A percentile compares a stretch with the other conserved stretches of the same genome.
Conservation (phyloP, 2,888 invertebrate genomes). For the Spicauda simplicius region DNA sequence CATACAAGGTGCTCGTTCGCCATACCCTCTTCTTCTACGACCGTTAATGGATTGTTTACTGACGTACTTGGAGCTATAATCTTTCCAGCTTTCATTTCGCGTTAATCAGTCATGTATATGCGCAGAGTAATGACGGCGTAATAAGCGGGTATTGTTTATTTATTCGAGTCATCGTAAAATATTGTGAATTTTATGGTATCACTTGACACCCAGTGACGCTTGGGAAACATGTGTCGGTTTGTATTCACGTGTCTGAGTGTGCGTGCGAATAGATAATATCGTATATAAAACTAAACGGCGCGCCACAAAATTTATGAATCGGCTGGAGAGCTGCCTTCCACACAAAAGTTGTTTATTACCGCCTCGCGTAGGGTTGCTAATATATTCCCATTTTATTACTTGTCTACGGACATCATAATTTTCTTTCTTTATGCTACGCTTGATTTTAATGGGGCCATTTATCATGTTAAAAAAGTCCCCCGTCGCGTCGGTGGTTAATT, state of each 20-base stretch:
- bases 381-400: constrained; percentile 70
- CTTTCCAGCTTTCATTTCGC: constrained; percentile 50
- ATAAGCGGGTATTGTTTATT: constrained; percentile 39
- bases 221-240: constrained; percentile 46
- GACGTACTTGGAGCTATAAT: constrained; percentile 55
- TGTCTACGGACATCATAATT: constrained; percentile 71
- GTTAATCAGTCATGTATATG: constrained; percentile 55
- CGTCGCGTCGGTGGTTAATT: constrained; percentile 65
- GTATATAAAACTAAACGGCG: constrained; percentile 79
- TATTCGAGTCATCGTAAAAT: constrained; percentile 40
- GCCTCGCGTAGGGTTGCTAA: constrained; percentile 71
- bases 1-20: constrained; percentile 65
- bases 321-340: constrained; percentile 77
- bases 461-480: constrained; percentile 69
- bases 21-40: constrained; percentile 63
- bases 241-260: constrained; percentile 48
- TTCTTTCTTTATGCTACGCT: constrained; percentile 68
- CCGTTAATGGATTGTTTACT: constrained; percentile 75
- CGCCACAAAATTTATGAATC: constrained; percentile 81
- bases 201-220: constrained; percentile 45
- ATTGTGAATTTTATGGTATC: constrained; percentile 43
- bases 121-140: constrained; percentile 42
- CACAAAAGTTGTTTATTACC: constrained; percentile 81
- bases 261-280: constrained; percentile 78
- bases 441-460: constrained; percentile 69